These are phyloP conservation scores for Eumacrocentrus americanus DNA, from an alignment of 2,888 invertebrate species.

Conservation along the genomic window DNA sequence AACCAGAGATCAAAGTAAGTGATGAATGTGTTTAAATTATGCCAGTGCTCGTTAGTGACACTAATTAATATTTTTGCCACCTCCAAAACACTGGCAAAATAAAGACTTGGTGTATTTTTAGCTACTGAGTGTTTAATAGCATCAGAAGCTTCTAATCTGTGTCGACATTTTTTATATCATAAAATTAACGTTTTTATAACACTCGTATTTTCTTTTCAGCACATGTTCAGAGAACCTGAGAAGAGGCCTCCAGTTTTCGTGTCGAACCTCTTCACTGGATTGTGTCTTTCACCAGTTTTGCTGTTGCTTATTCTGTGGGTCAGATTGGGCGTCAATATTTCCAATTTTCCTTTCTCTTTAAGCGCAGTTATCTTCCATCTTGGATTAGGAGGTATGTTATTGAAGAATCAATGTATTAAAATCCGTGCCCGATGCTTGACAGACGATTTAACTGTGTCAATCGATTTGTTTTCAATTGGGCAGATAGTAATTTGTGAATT, in stretches of 20 bases:
- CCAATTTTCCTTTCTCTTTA: slow-evolving; percentile 77
- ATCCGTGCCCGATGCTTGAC: slow-evolving; percentile 49
- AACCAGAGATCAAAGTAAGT: slow-evolving; percentile 69
- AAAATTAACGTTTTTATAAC: slow-evolving; percentile 9
- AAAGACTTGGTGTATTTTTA: slow-evolving; percentile 31
- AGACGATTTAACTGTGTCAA: slow-evolving; percentile 34
- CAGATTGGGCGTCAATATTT: slow-evolving; percentile 84
- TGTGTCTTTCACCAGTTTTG: slow-evolving; percentile 82
- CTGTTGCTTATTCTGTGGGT: slow-evolving; percentile 86
- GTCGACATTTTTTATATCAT: slow-evolving; percentile 24
- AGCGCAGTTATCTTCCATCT: slow-evolving; percentile 89
- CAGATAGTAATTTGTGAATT: slow-evolving; percentile 49
- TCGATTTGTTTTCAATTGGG: slow-evolving; percentile 50
- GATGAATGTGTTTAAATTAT: not conserved
- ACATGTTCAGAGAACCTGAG: slow-evolving; percentile 91
- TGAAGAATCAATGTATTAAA: not conserved
- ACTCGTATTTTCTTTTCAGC: slow-evolving; percentile 61
- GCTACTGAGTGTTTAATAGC: not conserved
- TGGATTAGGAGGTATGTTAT: slow-evolving; percentile 76
- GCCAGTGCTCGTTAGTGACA: slow-evolving; percentile 58
- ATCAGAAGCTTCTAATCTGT: slow-evolving; percentile 10
- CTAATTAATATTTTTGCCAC: slow-evolving; percentile 46
- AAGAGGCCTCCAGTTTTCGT: slow-evolving; percentile 86
- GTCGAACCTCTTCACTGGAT: slow-evolving; percentile 87
- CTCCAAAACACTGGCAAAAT: slow-evolving; percentile 60